Evolutionary conservation across 2,113 vertebrate genomes (phyloP), one percentile per base, ranked within the genome.

Genomic region (Pelusios castaneus): DNA sequence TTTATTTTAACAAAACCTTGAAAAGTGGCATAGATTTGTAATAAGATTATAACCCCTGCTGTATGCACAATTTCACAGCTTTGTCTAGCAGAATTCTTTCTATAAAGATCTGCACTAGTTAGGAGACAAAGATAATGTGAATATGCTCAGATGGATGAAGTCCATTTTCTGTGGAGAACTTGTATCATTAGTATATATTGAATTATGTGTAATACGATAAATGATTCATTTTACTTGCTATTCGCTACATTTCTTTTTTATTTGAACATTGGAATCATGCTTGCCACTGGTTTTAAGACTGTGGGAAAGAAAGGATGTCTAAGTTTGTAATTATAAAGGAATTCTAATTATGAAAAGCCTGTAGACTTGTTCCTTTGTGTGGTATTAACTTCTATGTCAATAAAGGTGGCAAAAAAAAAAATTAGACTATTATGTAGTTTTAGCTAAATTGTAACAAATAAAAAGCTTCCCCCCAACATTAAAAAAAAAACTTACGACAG

Each of bases 191-290:
- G 34, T 89, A 76, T 83, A 91, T 87, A 90, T 77, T 85, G 55
- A 82, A 91, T 95, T 95, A 90, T 14, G 85, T 55, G 73, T 82
- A 89, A 90, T 88, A 29, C 80, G 67, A 83, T 93, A 56, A 60
- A 38, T 95, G 80, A 95, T 95, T 96, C 91, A 93, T 87, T 90
- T 67, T 77, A 85, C 91, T 84, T 87, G 91, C 94, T 97, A 93
- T 91, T 96, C 86, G 47, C 73, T 89, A 85, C 51, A 79, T 75
- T 89, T 60, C 56, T 82, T 93, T 91, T 90, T 90, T 87, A 89
- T 92, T 93, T 91, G 67, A 92, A 56, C 47, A 78, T 67, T 52
- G 22, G 47, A 67, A 63, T 92, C 67, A 81, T 54, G 75, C 75
- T 73, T 82, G 80, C 84, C 38, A 67, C 38, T 94, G 60, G 29